A percentile compares a stretch with the other conserved stretches of the same genome.
phyloP scores from a whole-genome alignment of 2,888 invertebrate species.

The Agrochola litura region DNA sequence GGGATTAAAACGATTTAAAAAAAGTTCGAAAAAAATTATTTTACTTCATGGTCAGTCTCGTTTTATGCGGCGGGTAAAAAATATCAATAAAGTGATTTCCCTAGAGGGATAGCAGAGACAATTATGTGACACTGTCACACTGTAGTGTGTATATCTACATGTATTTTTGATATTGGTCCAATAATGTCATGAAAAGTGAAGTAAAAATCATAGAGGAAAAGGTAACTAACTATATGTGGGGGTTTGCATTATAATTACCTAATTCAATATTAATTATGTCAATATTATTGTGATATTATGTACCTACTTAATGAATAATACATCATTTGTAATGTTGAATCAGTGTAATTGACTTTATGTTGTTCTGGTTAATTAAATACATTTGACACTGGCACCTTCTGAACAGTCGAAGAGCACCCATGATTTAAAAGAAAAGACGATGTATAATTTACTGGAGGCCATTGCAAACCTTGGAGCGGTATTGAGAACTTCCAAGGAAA shows the following conservation, averaged over 20 bases:
- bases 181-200: not conserved
- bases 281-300: not conserved
- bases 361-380: not conserved
- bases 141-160: not conserved
- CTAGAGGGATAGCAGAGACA: slow-evolving; percentile 3
- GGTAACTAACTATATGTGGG: not conserved
- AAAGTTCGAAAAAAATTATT: not conserved
- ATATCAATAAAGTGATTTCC: slow-evolving; percentile 40
- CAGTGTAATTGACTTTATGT: not conserved
- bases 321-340: not conserved
- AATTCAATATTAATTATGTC: not conserved
- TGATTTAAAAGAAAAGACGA: not conserved
- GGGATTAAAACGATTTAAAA: not conserved
- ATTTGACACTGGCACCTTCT: not conserved
- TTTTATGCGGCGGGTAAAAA: slow-evolving; percentile 10
- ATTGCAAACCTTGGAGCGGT: not conserved
- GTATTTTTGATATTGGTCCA: not conserved
- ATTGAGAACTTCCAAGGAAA: not conserved
- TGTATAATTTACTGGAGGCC: not conserved
- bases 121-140: not conserved
- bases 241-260: not conserved
- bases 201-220: not conserved
- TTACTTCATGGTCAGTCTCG: not conserved
- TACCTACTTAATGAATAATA: not conserved
- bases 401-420: not conserved